Evolutionary conservation across 1,140 invertebrate species (phyloP).

Genomic region (Drosophila nannoptera): DNA sequence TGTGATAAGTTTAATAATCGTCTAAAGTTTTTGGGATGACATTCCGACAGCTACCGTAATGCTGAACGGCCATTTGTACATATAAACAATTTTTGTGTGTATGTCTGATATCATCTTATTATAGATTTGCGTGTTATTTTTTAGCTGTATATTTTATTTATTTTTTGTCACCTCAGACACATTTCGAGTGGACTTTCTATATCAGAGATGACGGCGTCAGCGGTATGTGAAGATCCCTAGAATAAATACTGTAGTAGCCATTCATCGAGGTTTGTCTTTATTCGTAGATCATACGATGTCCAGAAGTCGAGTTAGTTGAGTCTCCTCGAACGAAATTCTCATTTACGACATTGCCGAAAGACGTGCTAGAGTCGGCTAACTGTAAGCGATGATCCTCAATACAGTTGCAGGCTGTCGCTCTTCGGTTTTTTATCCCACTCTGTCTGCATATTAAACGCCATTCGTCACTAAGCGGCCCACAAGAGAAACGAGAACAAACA

Average conservation of each 20-base stretch:
- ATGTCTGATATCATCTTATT: slow-evolving; percentile 45
- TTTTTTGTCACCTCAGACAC: background rate
- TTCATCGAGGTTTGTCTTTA: background rate
- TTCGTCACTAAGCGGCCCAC: slow-evolving; percentile 51
- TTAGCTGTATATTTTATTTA: too few species aligned
- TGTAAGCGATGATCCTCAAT: slow-evolving; percentile 13
- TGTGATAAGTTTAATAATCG: slow-evolving; percentile 24
- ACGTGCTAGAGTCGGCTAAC: slow-evolving; percentile 6
- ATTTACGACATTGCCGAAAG: background rate
- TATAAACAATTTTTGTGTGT: background rate
- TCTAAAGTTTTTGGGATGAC: slow-evolving; percentile 18
- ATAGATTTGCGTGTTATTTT: background rate
- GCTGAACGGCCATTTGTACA: slow-evolving; percentile 27
- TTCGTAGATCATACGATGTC: background rate
- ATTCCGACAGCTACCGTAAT: slow-evolving; percentile 24
- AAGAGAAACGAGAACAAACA: slow-evolving; percentile 23
- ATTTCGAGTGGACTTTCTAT: too few species aligned
- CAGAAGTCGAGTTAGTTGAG: slow-evolving; percentile 7
- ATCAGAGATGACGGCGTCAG: too few species aligned
- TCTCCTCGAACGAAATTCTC: background rate
- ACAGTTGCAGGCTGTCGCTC: background rate
- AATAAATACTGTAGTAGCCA: background rate
- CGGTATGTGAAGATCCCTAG: too few species aligned
- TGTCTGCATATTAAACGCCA: slow-evolving; percentile 22
- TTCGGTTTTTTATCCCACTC: background rate